Percentiles rank a stretch among this genome's conserved stretches.
phyloP scores from a whole-genome alignment of 1,140 invertebrate species.

The Drosophila sp. region DNA sequence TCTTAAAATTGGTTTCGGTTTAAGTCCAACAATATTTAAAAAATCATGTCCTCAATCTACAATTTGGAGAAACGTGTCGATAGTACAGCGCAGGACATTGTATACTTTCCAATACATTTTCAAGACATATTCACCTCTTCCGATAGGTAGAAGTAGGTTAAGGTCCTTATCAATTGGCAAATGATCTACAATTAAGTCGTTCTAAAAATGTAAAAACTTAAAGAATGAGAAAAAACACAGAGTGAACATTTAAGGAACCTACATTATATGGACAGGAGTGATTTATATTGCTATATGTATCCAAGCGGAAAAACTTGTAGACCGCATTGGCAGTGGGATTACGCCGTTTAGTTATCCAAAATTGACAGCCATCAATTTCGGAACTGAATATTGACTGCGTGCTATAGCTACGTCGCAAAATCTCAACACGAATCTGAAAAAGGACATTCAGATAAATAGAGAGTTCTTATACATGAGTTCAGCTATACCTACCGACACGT shows the following conservation, averaged over 20 bases:
- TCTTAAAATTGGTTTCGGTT: too few species aligned
- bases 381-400: not conserved
- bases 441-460: not conserved
- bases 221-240: too few species aligned
- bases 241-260: not conserved
- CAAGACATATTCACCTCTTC: conserved; percentile 21
- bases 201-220: conserved; percentile 3
- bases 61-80: not conserved
- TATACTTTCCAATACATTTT: conserved; percentile 9
- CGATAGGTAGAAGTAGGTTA: conserved; percentile 12
- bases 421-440: not conserved
- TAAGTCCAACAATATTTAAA: too few species aligned
- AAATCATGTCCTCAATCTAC: not conserved
- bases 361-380: not conserved
- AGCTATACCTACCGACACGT: conserved; percentile 19
- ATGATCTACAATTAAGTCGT: conserved; percentile 23
- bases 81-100: conserved; percentile 21
- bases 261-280: conserved; percentile 45
- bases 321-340: conserved; percentile 26
- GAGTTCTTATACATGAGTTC: not conserved
- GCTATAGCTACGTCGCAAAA: not conserved
- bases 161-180: conserved; percentile 15
- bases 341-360: not conserved
- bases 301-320: conserved; percentile 19
- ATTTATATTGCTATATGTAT: conserved; percentile 27